Conservation (phyloP, 2,113 vertebrate genomes). For the Acanthochromis polyacanthus region DNA sequence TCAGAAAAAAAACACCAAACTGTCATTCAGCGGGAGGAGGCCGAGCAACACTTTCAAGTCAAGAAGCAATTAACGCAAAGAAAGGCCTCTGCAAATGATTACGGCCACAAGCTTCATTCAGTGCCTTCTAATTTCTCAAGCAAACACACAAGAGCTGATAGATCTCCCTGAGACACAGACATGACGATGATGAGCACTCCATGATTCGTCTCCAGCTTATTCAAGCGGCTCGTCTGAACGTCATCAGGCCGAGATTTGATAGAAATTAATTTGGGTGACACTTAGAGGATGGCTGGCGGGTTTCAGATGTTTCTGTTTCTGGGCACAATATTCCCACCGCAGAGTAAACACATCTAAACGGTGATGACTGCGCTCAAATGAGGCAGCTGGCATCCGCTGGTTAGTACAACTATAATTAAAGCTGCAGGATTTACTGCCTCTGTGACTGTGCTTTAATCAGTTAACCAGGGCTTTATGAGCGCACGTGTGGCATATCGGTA, state of each 20-base stretch:
- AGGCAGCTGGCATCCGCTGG: constrained; percentile 63
- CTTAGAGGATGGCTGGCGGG: constrained; percentile 27
- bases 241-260: constrained; percentile 32
- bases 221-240: neutral
- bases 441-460: constrained; percentile 62
- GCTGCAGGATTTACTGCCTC: constrained; percentile 49
- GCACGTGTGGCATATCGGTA: constrained; percentile 38
- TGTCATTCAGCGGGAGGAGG: constrained; percentile 49
- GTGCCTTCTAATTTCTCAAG: constrained; percentile 48
- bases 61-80: constrained; percentile 64
- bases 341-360: constrained; percentile 51
- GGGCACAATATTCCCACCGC: constrained; percentile 33
- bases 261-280: constrained; percentile 44
- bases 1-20: constrained; percentile 19
- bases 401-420: constrained; percentile 65
- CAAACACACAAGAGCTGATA: constrained; percentile 15
- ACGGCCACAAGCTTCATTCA: constrained; percentile 46
- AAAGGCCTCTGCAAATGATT: constrained; percentile 52
- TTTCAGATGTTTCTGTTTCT: constrained; percentile 37
- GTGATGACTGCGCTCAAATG: constrained; percentile 33
- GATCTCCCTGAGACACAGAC: constrained; percentile 38
- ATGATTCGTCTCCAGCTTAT: constrained; percentile 25
- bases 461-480: constrained; percentile 52
- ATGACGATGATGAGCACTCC: constrained; percentile 7
- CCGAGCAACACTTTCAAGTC: constrained; percentile 59